These are phyloP conservation scores for Pomacea canaliculata DNA, from an alignment of 2,888 invertebrate species.

Conservation along the genomic window DNA sequence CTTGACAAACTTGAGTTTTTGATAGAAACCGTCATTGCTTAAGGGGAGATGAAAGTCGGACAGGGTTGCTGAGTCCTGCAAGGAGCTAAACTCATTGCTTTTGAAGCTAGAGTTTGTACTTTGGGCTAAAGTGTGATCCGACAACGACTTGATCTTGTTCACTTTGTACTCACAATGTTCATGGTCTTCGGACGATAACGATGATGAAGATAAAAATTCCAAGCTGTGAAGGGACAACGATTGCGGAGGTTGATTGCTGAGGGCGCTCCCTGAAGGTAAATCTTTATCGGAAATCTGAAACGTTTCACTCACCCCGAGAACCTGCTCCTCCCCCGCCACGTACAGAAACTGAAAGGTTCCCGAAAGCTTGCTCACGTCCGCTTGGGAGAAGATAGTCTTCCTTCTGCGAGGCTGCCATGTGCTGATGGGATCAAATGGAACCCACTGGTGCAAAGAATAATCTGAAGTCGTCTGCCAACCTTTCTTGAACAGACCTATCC, in stretches of 20 bases:
- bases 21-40: background rate
- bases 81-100: background rate
- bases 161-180: background rate
- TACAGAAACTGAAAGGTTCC: slow-evolving; percentile 23
- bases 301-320: slow-evolving; percentile 17
- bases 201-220: background rate
- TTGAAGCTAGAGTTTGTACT: background rate
- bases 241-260: background rate
- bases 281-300: slow-evolving; percentile 8
- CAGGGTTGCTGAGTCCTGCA: slow-evolving; percentile 1
- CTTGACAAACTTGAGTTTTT: slow-evolving; percentile 1
- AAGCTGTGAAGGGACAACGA: slow-evolving; percentile 20
- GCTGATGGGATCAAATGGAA: slow-evolving; percentile 1
- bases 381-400: slow-evolving; percentile 12
- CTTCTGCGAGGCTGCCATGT: slow-evolving; percentile 7
- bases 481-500: slow-evolving; percentile 20
- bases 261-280: background rate
- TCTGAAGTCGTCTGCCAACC: slow-evolving; percentile 20
- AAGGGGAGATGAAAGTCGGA: slow-evolving; percentile 1
- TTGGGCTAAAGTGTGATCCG: background rate
- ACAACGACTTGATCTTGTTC: background rate
- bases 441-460: slow-evolving; percentile 16
- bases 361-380: slow-evolving; percentile 1
- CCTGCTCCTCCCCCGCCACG: background rate
- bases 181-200: slow-evolving; percentile 6